A percentile compares a stretch with the other conserved stretches of the same genome.
Conservation (phyloP, 2,888 invertebrate species). For the Aphrophora alni region DNA sequence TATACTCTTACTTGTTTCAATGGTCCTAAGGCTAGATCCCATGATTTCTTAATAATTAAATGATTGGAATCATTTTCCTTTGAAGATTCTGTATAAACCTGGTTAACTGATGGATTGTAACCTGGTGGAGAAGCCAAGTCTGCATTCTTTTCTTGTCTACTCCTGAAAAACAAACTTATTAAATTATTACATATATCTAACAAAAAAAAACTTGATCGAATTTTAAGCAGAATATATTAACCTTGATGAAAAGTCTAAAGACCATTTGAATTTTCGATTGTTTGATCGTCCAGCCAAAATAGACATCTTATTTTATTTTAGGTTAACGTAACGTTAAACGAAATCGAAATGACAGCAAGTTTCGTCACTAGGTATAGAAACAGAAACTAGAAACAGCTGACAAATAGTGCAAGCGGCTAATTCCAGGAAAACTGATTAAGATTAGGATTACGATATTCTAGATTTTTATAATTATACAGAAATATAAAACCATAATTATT, state of each 20-base stretch:
- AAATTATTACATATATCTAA: conserved; percentile 1
- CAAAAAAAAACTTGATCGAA: conserved; percentile 38
- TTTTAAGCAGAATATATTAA: neutral
- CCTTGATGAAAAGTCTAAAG: conserved; percentile 68
- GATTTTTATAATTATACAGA: no score
- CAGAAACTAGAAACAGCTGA: no score
- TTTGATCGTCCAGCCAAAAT: conserved; percentile 41
- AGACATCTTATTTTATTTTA: neutral
- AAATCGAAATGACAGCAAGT: no score
- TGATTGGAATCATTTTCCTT: conserved; percentile 84
- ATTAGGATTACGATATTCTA: no score
- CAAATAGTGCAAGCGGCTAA: no score
- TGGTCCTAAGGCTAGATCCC: conserved; percentile 95
- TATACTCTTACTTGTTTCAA: conserved; percentile 77
- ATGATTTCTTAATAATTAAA: conserved; percentile 90
- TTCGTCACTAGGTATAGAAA: no score
- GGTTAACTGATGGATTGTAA: conserved; percentile 75
- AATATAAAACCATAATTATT: no score
- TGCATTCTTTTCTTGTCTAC: conserved; percentile 50
- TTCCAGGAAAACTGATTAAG: no score
- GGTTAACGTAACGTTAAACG: neutral
- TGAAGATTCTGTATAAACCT: conserved; percentile 77
- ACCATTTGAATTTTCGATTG: conserved; percentile 66
- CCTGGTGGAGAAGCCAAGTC: conserved; percentile 74
- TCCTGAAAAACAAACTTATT: conserved; percentile 45